Conservation (phyloP, 2,888 invertebrate species). For the Rhagonycha lutea region DNA sequence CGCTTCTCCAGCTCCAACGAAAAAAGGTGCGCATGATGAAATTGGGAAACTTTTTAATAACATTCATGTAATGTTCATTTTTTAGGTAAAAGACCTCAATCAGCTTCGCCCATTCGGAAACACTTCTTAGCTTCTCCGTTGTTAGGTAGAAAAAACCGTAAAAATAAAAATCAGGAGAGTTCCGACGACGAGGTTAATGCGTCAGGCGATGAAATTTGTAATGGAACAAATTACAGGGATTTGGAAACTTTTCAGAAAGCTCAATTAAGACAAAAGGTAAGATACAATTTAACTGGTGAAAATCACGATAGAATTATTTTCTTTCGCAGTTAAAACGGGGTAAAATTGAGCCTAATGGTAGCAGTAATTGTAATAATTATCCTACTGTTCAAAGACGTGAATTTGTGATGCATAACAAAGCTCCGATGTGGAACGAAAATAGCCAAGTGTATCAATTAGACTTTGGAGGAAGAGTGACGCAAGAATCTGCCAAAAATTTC, state of each 20-base stretch:
- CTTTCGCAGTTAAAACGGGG: slow-evolving; percentile 71
- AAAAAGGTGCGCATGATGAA: slow-evolving; percentile 57
- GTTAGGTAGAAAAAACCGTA: slow-evolving; percentile 73
- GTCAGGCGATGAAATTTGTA: slow-evolving; percentile 63
- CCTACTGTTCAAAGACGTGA: slow-evolving; percentile 68
- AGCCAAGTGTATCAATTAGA: slow-evolving; percentile 99
- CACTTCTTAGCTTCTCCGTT: slow-evolving; percentile 85
- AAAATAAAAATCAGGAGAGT: slow-evolving; percentile 74
- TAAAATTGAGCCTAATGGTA: slow-evolving; percentile 60
- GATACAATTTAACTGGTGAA: slow-evolving; percentile 3
- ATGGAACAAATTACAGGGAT: slow-evolving; percentile 78
- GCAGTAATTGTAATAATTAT: slow-evolving; percentile 52
- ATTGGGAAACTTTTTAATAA: neutral
- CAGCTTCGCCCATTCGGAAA: slow-evolving; percentile 77
- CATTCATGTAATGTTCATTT: neutral
- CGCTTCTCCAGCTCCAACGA: slow-evolving; percentile 72
- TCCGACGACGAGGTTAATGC: slow-evolving; percentile 78
- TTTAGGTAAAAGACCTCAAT: slow-evolving; percentile 70
- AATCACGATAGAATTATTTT: neutral
- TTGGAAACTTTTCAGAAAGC: slow-evolving; percentile 91
- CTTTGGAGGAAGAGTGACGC: slow-evolving; percentile 98
- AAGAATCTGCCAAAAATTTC: slow-evolving; percentile 99
- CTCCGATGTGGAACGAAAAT: slow-evolving; percentile 91
- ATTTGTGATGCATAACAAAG: slow-evolving; percentile 96
- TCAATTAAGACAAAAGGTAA: slow-evolving; percentile 86